A percentile compares a stretch with the other conserved stretches of the same genome.
These are phyloP conservation scores for Danaus melanippus DNA, from an alignment of 1,140 invertebrate species.

Conservation along the genomic window DNA sequence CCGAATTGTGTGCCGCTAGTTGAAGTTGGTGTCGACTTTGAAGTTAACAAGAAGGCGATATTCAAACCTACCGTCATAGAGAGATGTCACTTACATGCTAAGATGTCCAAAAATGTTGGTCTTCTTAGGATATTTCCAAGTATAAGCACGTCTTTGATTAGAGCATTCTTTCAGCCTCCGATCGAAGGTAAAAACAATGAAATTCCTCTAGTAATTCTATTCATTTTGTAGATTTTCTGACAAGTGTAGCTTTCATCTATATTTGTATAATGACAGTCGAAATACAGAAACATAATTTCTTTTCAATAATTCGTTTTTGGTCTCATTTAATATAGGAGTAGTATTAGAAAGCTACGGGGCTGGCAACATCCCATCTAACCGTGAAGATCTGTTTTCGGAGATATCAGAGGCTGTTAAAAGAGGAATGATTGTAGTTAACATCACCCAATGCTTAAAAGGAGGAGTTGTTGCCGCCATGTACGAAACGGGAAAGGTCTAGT, in stretches of 20 bases:
- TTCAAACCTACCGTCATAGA: slow-evolving; percentile 81
- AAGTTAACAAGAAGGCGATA: slow-evolving; percentile 85
- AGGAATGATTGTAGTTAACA: slow-evolving; percentile 93
- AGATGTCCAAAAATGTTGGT: slow-evolving; percentile 89
- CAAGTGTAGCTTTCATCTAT: no score
- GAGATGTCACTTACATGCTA: slow-evolving; percentile 83
- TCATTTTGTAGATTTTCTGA: no score
- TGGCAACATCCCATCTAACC: slow-evolving; percentile 91
- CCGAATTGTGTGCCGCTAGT: slow-evolving; percentile 92
- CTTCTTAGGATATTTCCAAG: slow-evolving; percentile 91
- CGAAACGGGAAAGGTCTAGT: slow-evolving; percentile 82
- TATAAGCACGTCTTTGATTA: slow-evolving; percentile 85
- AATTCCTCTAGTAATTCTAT: background rate
- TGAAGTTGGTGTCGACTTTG: slow-evolving; percentile 82
- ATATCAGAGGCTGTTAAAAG: slow-evolving; percentile 81
- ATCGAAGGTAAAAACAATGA: slow-evolving; percentile 75
- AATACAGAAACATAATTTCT: background rate
- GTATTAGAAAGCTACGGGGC: slow-evolving; percentile 94
- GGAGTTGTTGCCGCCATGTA: slow-evolving; percentile 82
- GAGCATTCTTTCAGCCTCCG: slow-evolving; percentile 86
- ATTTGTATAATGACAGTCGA: no score
- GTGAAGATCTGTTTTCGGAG: slow-evolving; percentile 85
- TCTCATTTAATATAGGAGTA: slow-evolving; percentile 73
- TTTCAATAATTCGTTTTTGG: background rate
- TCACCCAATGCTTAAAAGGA: slow-evolving; percentile 90